Base-by-base conservation (phyloP, 2,888 invertebrate genomes). In the Saturnia japonica region DNA sequence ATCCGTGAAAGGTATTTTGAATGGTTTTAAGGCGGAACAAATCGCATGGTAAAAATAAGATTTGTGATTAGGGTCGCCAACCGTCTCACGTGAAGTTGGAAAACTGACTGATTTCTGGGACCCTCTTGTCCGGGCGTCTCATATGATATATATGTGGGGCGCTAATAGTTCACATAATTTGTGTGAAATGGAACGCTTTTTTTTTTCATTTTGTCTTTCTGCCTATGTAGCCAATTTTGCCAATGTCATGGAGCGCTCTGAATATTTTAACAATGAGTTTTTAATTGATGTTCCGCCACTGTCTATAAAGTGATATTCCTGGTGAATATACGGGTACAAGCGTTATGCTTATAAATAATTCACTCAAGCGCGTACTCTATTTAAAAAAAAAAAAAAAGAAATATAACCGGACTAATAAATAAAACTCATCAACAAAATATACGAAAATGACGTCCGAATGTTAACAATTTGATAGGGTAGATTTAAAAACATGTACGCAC, bases 1-100 rank as follows among this genome's bases (percentile, higher is more conserved):
- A 14, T 14, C 25, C 64, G 64, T 64, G 64, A 64, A 64, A 64
- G 64, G 40, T 64, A n/a, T 64, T 40, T 64, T 40, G 64, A 64
- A 40, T 64, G 40, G 64, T 14, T 64, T 64, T 64, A 40, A 40
- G 64, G 64, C 64, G 74, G 71, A 77, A 72, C 22, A 71, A 74
- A 74, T 70, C 73, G 74, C 71, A 75, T 57, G 67, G 60, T 40
- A 12, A 40, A 25, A 60, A 28, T 22, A 19, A 34, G 11, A 40
- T 40, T 64, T 14, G 40, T 64, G 64, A 16, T 34, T 64, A 28
- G 57, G 57, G 57, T 60, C 28, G 28, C 57, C 14, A 60, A 28
- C 25, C 7, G 57, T 60, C 28, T 12, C 16, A 25, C 14, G 28
- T 19, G 28, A 28, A 4, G 25, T 25, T 60, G 57, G 28, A 28